Base-by-base conservation (phyloP, 2,113 vertebrate genomes). In the Psilopsiagon aymara region DNA sequence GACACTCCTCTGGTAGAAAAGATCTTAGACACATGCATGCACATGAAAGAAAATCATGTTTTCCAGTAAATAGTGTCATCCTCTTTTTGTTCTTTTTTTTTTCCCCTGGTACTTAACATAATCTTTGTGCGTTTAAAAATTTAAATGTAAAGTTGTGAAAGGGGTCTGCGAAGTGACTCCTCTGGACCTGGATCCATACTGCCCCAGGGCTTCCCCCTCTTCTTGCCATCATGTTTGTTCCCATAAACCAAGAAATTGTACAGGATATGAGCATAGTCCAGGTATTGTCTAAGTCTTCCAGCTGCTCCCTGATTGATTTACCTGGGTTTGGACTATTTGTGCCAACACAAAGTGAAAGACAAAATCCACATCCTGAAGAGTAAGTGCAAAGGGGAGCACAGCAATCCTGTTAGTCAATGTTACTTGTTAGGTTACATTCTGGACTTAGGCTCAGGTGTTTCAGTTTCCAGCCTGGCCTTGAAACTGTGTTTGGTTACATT, bases 331-430 rank as follows among this genome's bases (percentile, higher is more conserved):
- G 29, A n/a, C 24, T 57, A 17, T n/a, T 62, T 6, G 7, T 39
- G 53, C 35, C 83, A 83, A 29, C 0, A 1, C 35, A 53, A 57
- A 89, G 35, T 23, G n/a, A 69, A 84, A 73, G 44, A 46, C 67
- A 79, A 92, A 76, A 18, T 68, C 47, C 63, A 55, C 4, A 39
- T 59, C 17, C 24, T 23, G 29, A 52, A 49, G 46, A 43, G 41
- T 27, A 33, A 85, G 20, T 10, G 11, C 15, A 37, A 76, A 63
- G 39, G 47, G 60, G 35, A 46, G n/a, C 74, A 62, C 7, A 74
- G 39, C n/a, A 69, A 66, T n/a, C 24, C 29, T 53, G 7, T 31
- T 49, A 57, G n/a, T 46, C 0, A 0, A 7, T 41, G 37, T 20
- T 84, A 55, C 27, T 37, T 51, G 11, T 62, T 29, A 39, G 17